Conservation (phyloP, 2,888 invertebrate genomes). For the Brenthis ino region DNA sequence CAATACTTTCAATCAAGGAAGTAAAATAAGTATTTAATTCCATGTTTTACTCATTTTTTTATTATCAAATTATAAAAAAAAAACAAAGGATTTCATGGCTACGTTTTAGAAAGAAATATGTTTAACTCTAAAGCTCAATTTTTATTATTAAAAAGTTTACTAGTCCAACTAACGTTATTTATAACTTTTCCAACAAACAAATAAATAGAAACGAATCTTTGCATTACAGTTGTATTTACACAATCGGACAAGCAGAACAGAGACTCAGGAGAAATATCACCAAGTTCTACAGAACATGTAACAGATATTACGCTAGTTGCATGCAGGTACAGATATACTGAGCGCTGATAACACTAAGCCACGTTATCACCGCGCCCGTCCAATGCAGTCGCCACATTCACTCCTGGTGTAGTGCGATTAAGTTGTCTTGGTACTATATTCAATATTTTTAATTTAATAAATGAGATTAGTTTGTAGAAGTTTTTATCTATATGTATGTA, state of each 20-base stretch:
- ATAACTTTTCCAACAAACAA: not conserved
- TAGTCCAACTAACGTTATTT: not conserved
- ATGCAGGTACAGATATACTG: conserved; percentile 46
- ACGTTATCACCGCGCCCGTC: conserved; percentile 76
- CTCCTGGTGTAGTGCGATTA: conserved; percentile 50
- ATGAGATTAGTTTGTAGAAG: no score
- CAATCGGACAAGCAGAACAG: conserved; percentile 34
- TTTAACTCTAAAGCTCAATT: no score
- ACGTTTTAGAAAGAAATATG: no score
- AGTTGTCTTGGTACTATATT: conserved; percentile 49
- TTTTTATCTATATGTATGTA: no score
- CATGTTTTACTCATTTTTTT: no score
- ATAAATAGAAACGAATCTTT: conserved; percentile 14
- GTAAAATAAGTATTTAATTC: no score
- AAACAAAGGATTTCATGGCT: no score
- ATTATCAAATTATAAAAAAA: no score
- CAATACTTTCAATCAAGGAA: no score
- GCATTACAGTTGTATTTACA: conserved; percentile 29
- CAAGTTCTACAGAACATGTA: conserved; percentile 31
- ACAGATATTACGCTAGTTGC: conserved; percentile 43
- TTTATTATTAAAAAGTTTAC: no score
- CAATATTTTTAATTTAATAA: not conserved
- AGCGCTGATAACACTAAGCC: conserved; percentile 65
- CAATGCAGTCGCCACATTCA: conserved; percentile 77
- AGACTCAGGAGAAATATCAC: conserved; percentile 33